Evolutionary conservation across 2,113 vertebrate genomes (phyloP), one percentile per base, ranked within the genome.

Genomic region (Vanacampus margaritifer): DNA sequence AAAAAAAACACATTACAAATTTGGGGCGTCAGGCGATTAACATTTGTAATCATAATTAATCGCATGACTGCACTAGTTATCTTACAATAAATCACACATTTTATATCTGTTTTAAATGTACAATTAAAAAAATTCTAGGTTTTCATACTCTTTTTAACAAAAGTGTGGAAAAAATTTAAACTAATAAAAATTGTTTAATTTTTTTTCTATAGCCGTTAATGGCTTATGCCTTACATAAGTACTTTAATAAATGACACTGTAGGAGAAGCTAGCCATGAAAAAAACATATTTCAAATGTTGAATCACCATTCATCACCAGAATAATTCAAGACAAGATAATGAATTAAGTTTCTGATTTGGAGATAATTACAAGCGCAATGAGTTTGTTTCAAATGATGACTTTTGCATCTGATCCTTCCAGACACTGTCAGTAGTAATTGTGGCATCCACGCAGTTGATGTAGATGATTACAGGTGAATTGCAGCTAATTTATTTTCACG

Each of bases 401-500:
- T 58, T 50, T 19, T 37, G n/a, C 57, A 64, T 70, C 62, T 5
- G 17, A 58, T 65, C 46, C 19, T 46, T 67, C n/a, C 26, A 57
- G 45, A 68, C 50, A 28, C 6, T 8, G 9, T 11, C 53, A 23
- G 11, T 46, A 3, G 53, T 63, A 32, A 58, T 28, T 54, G 23
- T 13, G 17, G 37, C 60, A 2, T 24, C n/a, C 60, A 43, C 14
- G 37, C 37, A 43, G 6, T 62, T 24, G 6, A 24, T n/a, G n/a
- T 61, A 6, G 19, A 76, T 64, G 35, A 68, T 69, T 69, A 48
- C n/a, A 26, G 23, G 54, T 59, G 26, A 74, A 78, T 75, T 24
- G 61, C 51, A 45, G 75, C 41, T 32, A 60, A 75, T 69, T 54
- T 64, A 71, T 81, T 68, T 56, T 35, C 37, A 59, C 43, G 75